Conservation (phyloP, 2,888 invertebrate genomes). For the Thysanoteuthis rhombus region DNA sequence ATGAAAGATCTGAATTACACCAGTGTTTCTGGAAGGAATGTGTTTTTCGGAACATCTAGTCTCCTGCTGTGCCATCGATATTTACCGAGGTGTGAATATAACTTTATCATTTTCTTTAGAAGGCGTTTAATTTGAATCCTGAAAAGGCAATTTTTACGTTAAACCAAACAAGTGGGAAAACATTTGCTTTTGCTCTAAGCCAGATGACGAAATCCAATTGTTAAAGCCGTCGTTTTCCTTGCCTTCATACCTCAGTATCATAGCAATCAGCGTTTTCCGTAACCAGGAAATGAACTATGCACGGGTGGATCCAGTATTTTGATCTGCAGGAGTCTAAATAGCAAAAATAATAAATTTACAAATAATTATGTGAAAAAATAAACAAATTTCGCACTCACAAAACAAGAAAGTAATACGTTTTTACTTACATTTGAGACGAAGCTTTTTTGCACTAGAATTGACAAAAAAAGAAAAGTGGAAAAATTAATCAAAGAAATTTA, state of each 20-base stretch:
- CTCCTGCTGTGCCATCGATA: not conserved
- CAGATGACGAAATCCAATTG: not conserved
- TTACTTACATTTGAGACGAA: no score
- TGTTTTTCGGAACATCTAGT: not conserved
- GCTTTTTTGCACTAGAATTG: no score
- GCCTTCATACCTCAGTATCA: not conserved
- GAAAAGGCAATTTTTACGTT: not conserved
- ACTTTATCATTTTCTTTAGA: not conserved
- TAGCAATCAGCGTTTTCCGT: no score
- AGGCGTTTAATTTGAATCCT: not conserved
- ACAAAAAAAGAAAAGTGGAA: no score
- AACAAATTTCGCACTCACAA: no score
- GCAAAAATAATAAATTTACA: no score
- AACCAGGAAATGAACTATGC: no score
- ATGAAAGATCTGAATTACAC: not conserved
- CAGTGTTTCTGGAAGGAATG: not conserved
- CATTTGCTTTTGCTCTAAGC: not conserved
- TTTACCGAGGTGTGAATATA: not conserved
- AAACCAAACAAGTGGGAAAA: not conserved
- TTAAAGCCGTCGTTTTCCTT: not conserved
- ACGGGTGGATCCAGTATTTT: no score
- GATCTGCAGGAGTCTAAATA: no score
- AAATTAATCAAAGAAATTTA: no score
- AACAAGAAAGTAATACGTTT: no score
- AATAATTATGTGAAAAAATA: no score